Conservation (phyloP, 2,113 vertebrate genomes). For the Anas platyrhynchos region DNA sequence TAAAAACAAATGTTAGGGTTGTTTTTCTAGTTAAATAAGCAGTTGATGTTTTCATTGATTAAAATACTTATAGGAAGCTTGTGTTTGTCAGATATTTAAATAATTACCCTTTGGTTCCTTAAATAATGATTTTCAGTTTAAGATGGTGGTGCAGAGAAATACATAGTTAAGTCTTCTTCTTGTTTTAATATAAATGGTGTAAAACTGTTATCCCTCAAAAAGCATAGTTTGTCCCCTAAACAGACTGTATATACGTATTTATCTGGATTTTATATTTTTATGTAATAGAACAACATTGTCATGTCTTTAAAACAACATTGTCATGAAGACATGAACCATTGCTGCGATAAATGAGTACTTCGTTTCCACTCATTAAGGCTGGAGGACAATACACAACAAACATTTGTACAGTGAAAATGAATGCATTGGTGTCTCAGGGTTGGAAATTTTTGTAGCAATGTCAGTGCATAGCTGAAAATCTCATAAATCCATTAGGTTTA, state of each 20-base stretch:
- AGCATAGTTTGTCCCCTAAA: neutral
- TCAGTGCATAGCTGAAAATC: neutral
- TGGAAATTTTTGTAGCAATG: neutral
- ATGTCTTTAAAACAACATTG: neutral
- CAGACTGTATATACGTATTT: neutral
- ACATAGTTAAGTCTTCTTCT: neutral
- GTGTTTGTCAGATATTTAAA: neutral
- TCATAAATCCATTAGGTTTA: neutral
- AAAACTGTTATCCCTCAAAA: neutral
- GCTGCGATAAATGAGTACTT: neutral
- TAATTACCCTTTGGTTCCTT: neutral
- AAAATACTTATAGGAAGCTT: neutral
- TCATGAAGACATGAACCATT: neutral
- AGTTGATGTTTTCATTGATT: neutral
- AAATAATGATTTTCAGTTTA: neutral
- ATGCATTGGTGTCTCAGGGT: neutral
- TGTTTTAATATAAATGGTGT: neutral
- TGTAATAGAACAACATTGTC: neutral
- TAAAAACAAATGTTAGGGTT: neutral
- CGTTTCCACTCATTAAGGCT: neutral
- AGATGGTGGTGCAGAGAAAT: neutral
- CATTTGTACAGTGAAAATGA: neutral
- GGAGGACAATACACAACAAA: neutral
- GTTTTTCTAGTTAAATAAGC: neutral
- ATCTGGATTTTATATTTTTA: neutral